phyloP scores from a whole-genome alignment of 2,888 invertebrate genomes.

The Glyphotaelius pellucidus region DNA sequence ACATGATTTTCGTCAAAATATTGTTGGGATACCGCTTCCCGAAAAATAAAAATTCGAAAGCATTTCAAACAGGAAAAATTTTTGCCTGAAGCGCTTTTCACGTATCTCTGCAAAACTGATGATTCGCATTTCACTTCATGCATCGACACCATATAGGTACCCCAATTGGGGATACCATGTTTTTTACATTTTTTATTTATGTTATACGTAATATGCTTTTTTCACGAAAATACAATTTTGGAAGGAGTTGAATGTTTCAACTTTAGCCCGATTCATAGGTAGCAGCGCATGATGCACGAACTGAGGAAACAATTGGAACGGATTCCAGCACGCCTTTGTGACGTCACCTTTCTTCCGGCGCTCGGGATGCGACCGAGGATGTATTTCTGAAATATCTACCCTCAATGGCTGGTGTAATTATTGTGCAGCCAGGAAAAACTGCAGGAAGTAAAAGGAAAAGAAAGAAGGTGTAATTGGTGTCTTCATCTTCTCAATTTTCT shows the following conservation, averaged over 20 bases:
- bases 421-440: constrained; percentile 14
- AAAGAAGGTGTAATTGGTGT: constrained; percentile 30
- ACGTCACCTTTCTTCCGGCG: not conserved
- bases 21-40: too few relatives aligned
- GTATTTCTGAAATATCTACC: not conserved
- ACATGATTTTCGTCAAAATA: too few relatives aligned
- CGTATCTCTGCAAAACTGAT: too few relatives aligned
- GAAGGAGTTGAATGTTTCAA: not conserved
- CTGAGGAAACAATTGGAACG: not conserved
- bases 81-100: too few relatives aligned
- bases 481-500: constrained; percentile 14
- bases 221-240: not conserved
- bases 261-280: not conserved
- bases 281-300: not conserved
- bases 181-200: not conserved
- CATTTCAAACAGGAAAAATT: too few relatives aligned
- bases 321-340: not conserved
- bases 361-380: not conserved
- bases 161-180: too few relatives aligned
- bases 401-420: not conserved
- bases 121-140: too few relatives aligned
- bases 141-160: too few relatives aligned
- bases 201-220: too few relatives aligned
- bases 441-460: not conserved
- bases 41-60: too few relatives aligned